phyloP scores from a whole-genome alignment of 2,888 invertebrate species.

The Sepiola atlantica region DNA sequence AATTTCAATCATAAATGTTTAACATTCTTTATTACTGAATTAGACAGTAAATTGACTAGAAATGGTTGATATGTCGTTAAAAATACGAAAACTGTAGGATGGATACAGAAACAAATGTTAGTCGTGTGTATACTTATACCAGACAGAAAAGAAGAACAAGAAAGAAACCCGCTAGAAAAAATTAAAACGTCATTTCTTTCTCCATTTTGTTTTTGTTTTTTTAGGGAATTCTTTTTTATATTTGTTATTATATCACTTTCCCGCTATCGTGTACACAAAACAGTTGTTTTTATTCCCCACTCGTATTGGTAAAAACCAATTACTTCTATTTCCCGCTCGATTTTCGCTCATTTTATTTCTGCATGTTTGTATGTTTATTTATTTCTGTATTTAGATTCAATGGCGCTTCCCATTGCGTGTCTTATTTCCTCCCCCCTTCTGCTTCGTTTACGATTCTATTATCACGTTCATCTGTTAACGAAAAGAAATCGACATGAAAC shows the following conservation, averaged over 20 bases:
- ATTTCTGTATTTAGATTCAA: not conserved
- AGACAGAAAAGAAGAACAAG: not conserved
- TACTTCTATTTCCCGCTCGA: not conserved
- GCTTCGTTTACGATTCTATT: slow-evolving; percentile 11
- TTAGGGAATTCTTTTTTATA: not conserved
- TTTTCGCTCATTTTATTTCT: not conserved
- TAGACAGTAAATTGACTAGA: too few relatives aligned
- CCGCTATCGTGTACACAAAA: not conserved
- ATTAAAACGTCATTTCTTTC: too few relatives aligned
- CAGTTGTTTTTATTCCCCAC: not conserved
- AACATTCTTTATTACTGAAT: too few relatives aligned
- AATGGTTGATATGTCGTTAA: not conserved
- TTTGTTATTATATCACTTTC: not conserved
- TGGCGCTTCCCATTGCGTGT: not conserved
- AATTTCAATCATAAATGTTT: too few relatives aligned
- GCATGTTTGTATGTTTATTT: too few relatives aligned
- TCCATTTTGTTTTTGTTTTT: not conserved
- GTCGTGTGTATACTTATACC: not conserved
- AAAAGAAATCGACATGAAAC: slow-evolving; percentile 2
- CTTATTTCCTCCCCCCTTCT: not conserved
- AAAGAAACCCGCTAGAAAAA: too few relatives aligned
- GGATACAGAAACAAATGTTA: not conserved
- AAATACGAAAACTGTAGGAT: not conserved
- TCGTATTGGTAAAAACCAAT: not conserved
- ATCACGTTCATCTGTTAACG: not conserved